Evolutionary conservation across 2,113 vertebrate genomes (phyloP), one percentile per base, ranked within the genome.

Genomic region (Ploceus nigricollis): DNA sequence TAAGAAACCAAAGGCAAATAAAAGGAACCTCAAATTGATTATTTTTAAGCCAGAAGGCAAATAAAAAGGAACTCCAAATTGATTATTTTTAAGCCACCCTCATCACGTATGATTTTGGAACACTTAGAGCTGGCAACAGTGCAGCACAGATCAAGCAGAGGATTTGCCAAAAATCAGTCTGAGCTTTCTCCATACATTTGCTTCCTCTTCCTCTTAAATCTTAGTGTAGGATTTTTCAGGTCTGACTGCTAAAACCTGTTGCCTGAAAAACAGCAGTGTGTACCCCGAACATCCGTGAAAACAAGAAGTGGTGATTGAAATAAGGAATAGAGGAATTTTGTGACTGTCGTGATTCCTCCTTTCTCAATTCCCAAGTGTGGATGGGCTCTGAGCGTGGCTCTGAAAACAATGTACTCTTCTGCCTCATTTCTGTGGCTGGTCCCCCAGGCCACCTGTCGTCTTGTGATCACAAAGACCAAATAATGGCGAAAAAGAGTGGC

Each of bases 1-100:
- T 90, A 94, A 73, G 89, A 95, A 96, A 91, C 80, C 83, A 96
- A 94, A 93, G 76, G 60, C 86, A 95, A 97, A 95, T 89, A 94
- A 94, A 92, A 93, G n/a, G 58, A 91, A 92, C 80, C 76, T 87
- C 94, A 96, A 86, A 89, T 27, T 87, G 91, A 90, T 95, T 97
- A 66, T 93, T 96, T 94, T 93, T 93, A 90, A 94, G 71, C 54
- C 88, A 93, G 75, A 93, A 93, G 35, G 71, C 85, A 96, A 96
- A 97, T 86, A 90, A 92, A 92, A 97, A 93, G 68, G 68, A 95
- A 77, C 94, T 90, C 85, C 50, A 95, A 70, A 92, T 73, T 95
- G 76, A 97, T 93, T 90, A 72, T 66, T 95, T 95, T 94, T 86
- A 95, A 93, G 93, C 94, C 69, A 94, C 64, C 56, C 58, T 90